Conservation (phyloP, 92 coral and sea anemone species). For the Parazoanthus darwini region DNA sequence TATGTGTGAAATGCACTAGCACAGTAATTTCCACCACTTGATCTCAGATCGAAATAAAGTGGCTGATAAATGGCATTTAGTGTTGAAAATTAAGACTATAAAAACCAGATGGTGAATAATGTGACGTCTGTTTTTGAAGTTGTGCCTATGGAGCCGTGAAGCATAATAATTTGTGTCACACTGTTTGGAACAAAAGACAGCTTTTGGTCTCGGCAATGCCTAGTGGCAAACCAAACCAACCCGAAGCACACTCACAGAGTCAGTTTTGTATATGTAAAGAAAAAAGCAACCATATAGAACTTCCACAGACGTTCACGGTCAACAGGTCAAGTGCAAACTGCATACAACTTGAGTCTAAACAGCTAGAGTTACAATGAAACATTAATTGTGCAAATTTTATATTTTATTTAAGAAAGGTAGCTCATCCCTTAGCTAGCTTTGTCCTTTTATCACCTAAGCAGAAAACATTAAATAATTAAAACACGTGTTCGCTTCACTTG, state of each 20-base stretch:
- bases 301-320: neutral
- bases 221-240: neutral
- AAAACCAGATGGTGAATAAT: constrained; percentile 2
- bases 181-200: neutral
- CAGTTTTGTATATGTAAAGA: neutral
- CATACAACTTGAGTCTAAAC: neutral
- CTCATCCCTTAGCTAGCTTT: too few species aligned
- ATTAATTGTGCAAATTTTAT: too few species aligned
- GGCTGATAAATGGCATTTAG: neutral
- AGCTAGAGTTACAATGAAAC: too few species aligned
- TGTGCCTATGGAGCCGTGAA: neutral
- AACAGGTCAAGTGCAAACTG: neutral
- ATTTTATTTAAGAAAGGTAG: too few species aligned
- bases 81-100: neutral
- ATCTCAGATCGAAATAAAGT: neutral
- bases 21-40: neutral
- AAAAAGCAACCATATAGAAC: neutral
- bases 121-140: neutral
- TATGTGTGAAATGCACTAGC: neutral
- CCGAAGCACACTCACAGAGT: neutral
- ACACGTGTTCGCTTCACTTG: too few species aligned
- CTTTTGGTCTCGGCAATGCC: neutral
- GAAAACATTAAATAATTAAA: too few species aligned
- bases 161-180: neutral
- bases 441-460: too few species aligned